phyloP scores from a whole-genome alignment of 2,888 invertebrate genomes.

The Chrysomela aeneicollis region DNA sequence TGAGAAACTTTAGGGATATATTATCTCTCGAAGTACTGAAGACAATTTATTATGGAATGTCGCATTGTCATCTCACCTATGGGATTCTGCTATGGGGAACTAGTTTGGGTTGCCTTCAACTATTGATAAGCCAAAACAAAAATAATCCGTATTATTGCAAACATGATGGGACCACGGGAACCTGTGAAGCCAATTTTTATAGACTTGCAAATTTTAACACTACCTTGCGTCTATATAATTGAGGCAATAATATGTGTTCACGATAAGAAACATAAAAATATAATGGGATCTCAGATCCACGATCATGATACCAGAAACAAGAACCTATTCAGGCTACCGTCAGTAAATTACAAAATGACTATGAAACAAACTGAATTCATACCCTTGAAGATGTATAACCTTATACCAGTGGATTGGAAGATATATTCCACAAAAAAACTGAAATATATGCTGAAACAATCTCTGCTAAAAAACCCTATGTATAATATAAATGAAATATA shows the following conservation, averaged over 20 bases:
- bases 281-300: neutral
- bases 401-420: constrained; percentile 4
- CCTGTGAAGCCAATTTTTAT: neutral
- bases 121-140: constrained; percentile 1
- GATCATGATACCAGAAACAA: neutral
- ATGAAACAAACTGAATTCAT: neutral
- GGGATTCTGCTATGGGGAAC: constrained; percentile 2
- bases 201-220: neutral
- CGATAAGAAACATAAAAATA: neutral
- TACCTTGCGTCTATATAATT: neutral
- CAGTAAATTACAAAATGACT: neutral
- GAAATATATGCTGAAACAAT: neutral
- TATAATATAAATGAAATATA: neutral
- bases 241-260: neutral
- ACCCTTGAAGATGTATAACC: neutral
- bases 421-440: neutral
- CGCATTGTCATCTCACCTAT: neutral
- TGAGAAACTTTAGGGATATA: neutral
- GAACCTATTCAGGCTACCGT: neutral
- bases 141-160: neutral
- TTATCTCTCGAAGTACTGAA: neutral
- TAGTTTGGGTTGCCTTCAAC: neutral
- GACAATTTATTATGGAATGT: neutral
- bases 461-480: neutral
- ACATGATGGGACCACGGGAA: neutral